Percentiles rank a stretch among this genome's conserved stretches.
Conservation (phyloP, 2,888 invertebrate genomes). For the Melitaea athalia region DNA sequence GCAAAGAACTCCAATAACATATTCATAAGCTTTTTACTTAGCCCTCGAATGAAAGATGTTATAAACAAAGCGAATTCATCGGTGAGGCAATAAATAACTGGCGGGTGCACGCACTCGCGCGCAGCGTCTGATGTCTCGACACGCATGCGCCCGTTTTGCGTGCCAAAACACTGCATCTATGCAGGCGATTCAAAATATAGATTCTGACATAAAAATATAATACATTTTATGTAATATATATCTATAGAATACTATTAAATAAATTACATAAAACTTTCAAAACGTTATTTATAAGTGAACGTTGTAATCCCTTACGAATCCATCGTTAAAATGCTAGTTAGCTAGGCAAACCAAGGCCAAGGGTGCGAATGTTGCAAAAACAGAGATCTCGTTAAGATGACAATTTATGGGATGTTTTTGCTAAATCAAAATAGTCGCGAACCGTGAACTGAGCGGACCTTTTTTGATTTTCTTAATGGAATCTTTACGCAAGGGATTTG, state of each 20-base stretch:
- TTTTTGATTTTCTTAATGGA: slow-evolving; percentile 83
- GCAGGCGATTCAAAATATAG: slow-evolving; percentile 45
- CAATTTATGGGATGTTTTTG: slow-evolving; percentile 83
- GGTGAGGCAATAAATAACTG: slow-evolving; percentile 71
- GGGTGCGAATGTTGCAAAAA: slow-evolving; percentile 79
- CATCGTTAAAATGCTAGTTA: slow-evolving; percentile 51
- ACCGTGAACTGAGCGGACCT: slow-evolving; percentile 76
- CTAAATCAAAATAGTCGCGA: slow-evolving; percentile 82
- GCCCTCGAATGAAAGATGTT: slow-evolving; percentile 67
- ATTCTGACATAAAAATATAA: slow-evolving; percentile 34
- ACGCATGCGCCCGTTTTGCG: slow-evolving; percentile 67
- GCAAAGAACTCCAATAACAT: slow-evolving; percentile 61
- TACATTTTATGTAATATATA: slow-evolving; percentile 15
- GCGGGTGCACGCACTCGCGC: slow-evolving; percentile 76
- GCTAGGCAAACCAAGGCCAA: slow-evolving; percentile 60
- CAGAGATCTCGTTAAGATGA: slow-evolving; percentile 82
- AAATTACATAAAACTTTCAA: neutral
- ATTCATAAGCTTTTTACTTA: slow-evolving; percentile 69
- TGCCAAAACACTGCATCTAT: slow-evolving; percentile 71
- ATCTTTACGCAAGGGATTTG: slow-evolving; percentile 80
- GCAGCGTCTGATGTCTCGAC: slow-evolving; percentile 68
- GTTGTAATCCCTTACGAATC: slow-evolving; percentile 54
- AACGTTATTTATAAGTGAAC: slow-evolving; percentile 45
- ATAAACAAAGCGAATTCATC: slow-evolving; percentile 66
- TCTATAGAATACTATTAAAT: neutral